Base-by-base conservation (phyloP, 1,140 invertebrate genomes). In the Thereuonema tuberculata region DNA sequence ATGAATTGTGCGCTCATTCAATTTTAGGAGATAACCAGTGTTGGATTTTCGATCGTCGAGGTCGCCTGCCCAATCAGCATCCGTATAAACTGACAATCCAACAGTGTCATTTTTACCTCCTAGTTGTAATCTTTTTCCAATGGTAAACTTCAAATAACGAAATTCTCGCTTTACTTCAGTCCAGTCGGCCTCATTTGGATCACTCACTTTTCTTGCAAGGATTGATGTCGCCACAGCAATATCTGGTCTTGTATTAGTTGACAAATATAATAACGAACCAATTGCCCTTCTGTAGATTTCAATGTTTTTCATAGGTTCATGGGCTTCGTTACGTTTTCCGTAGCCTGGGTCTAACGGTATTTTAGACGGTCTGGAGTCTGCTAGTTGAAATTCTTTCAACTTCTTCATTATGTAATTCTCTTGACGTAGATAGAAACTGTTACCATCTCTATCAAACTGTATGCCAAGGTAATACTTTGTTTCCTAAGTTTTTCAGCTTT, bases 31-130 rank as follows among this genome's bases (percentile, higher is more conserved):
- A 58, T 62, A 66, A 15, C 64, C 64, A 46, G 62, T 62, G 31
- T 58, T 48, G n/a, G 64, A 67, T n/a, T 48, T 20, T 37, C 62
- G 20, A 31, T 63, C 62, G 37, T 53, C 59, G n/a, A 54, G 57
- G 61, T 69, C 60, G 48, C 66, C 66, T n/a, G 61, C 71, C 67
- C 68, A 75, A 63, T 75, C 72, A 2, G 70, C 68, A 66, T 75
- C 74, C 37, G 61, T 56, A 61, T 65, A 73, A 48, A 65, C 65
- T 54, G 14, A n/a, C 15, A 68, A 52, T 9, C 37, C 37, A 12
- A n/a, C n/a, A 12, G 9, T n/a, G 9, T 43, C 37, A 12, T 12
- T 9, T 43, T 43, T 9, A n/a, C 37, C 37, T 9, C 37, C 37
- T 12, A 43, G 37, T 43, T 43, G 37, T 43, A 43, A n/a, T n/a